Percentiles rank a stretch among this genome's conserved stretches.
Conservation (phyloP, 2,888 invertebrate species). For the Cheilosia grossa region DNA sequence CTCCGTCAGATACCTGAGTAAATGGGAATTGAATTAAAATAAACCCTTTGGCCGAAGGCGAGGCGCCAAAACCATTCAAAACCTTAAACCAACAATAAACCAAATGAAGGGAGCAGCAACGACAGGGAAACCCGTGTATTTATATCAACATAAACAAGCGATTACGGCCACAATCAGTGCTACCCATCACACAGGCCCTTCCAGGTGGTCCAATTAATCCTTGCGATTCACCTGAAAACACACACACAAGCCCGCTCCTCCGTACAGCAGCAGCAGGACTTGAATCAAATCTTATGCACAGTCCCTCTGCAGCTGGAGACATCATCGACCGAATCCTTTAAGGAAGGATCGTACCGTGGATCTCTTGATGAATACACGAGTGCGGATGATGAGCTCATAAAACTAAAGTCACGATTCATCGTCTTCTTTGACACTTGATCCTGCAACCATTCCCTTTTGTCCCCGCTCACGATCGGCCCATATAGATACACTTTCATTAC, state of each 20-base stretch:
- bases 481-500: constrained; percentile 15
- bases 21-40: constrained; percentile 23
- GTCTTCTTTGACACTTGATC: constrained; percentile 65
- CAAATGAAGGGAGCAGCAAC: constrained; percentile 34
- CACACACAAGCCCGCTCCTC: constrained; percentile 11
- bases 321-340: constrained; percentile 33
- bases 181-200: constrained; percentile 73
- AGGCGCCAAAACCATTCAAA: constrained; percentile 36
- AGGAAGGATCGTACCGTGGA: constrained; percentile 41
- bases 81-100: constrained; percentile 30
- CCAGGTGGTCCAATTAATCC: constrained; percentile 75
- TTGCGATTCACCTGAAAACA: constrained; percentile 65
- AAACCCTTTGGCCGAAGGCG: constrained; percentile 13
- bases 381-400: constrained; percentile 50
- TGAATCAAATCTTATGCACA: constrained; percentile 5
- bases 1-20: neutral
- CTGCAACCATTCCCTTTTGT: constrained; percentile 46
- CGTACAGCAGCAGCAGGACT: neutral
- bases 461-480: constrained; percentile 3
- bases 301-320: neutral
- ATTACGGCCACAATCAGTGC: constrained; percentile 75
- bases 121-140: constrained; percentile 64
- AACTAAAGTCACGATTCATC: constrained; percentile 53
- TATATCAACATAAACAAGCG: constrained; percentile 72
- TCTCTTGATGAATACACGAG: constrained; percentile 55